Conservation (phyloP, 37 sponge, comb jelly and placozoan genomes). For the Cliona cf. orientalis region DNA sequence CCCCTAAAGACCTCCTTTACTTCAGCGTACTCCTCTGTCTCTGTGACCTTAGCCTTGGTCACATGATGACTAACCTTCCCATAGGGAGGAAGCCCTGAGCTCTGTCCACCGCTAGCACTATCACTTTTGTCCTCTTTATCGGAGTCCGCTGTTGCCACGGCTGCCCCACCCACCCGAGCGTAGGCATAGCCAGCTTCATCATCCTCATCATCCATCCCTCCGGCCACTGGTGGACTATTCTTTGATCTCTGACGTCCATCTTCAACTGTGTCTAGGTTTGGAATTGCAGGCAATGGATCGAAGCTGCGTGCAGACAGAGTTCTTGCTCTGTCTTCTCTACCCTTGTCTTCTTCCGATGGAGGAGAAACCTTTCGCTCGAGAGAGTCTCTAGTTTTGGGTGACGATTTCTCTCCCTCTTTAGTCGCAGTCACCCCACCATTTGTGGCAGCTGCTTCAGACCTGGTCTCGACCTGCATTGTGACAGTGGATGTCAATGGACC, state of each 20-base stretch:
- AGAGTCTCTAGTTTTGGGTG: too few relatives aligned
- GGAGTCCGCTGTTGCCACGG: slow-evolving; percentile 2
- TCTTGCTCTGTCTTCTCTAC: background rate
- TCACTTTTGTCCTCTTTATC: background rate
- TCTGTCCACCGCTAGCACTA: background rate
- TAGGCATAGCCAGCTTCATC: slow-evolving; percentile 40
- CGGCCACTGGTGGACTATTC: too few relatives aligned
- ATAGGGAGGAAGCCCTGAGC: slow-evolving; percentile 11
- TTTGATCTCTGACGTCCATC: too few relatives aligned
- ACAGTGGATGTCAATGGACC: too few relatives aligned
- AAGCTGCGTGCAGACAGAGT: background rate
- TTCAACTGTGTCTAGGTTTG: slow-evolving; percentile 5
- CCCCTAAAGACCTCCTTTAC: slow-evolving; percentile 12
- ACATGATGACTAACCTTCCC: slow-evolving; percentile 25
- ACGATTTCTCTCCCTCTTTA: too few relatives aligned
- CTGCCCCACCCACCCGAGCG: slow-evolving; percentile 1
- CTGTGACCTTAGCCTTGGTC: background rate
- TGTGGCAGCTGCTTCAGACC: background rate
- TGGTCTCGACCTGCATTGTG: too few relatives aligned
- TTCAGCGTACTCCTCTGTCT: slow-evolving; percentile 47
- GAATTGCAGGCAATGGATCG: slow-evolving; percentile 29
- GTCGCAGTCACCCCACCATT: background rate
- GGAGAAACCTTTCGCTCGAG: too few relatives aligned
- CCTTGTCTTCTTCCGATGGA: background rate
- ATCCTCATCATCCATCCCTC: slow-evolving; percentile 11